Conservation (phyloP, 2,888 invertebrate genomes). For the Cynaeus angustus region DNA sequence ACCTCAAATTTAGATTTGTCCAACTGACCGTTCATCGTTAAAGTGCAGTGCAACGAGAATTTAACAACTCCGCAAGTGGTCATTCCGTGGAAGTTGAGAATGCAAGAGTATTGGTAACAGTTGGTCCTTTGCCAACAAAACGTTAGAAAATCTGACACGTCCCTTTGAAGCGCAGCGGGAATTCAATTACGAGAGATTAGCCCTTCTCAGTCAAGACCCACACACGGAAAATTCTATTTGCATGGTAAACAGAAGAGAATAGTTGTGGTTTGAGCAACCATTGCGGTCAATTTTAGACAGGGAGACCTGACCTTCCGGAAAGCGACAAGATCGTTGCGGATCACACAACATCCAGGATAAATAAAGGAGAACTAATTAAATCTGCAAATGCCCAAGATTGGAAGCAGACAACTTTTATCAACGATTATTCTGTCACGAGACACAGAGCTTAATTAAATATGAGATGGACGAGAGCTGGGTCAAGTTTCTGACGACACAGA, state of each 20-base stretch:
- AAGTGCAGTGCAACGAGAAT: conserved; percentile 29
- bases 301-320: conserved; percentile 10
- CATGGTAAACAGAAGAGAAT: conserved; percentile 52
- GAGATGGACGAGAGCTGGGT: conserved; percentile 7
- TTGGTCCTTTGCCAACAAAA: conserved; percentile 43
- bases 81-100: conserved; percentile 22
- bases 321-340: conserved; percentile 15
- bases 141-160: conserved; percentile 46
- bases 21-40: conserved; percentile 25
- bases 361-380: conserved; percentile 29
- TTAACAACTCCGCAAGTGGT: conserved; percentile 33
- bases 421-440: conserved; percentile 6
- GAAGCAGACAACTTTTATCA: conserved; percentile 22
- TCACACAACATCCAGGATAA: conserved; percentile 10
- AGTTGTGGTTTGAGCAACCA: conserved; percentile 32
- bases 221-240: conserved; percentile 52
- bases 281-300: conserved; percentile 29
- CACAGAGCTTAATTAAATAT: conserved; percentile 20
- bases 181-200: conserved; percentile 54
- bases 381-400: conserved; percentile 20
- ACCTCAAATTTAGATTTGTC: conserved; percentile 31
- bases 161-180: conserved; percentile 41
- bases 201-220: conserved; percentile 41
- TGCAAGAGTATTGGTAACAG: conserved; percentile 40
- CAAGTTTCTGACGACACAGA: conserved; percentile 6